Conservation (phyloP, 1,140 invertebrate genomes). For the Heliconius nattereri region DNA sequence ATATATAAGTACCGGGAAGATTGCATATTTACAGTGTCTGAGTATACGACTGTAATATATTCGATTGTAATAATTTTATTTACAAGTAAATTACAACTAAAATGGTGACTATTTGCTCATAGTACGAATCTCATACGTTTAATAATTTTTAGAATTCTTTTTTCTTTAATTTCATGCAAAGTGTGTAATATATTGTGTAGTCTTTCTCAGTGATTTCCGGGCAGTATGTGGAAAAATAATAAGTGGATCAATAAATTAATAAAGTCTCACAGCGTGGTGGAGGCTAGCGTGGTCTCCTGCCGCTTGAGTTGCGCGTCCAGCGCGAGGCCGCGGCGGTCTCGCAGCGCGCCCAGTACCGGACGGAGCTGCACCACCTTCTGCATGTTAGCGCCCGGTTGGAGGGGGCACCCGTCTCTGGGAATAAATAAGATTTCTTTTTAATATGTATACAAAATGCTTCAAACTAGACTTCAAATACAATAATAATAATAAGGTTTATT, state of each 20-base stretch:
- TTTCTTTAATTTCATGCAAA: too few relatives aligned
- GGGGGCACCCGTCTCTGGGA: conserved; percentile 93
- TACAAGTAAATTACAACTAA: too few relatives aligned
- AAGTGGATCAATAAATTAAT: not conserved
- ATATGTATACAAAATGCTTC: too few relatives aligned
- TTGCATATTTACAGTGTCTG: too few relatives aligned
- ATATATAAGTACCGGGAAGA: too few relatives aligned
- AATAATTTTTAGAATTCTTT: too few relatives aligned
- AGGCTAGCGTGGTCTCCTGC: conserved; percentile 95
- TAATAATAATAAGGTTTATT: too few relatives aligned
- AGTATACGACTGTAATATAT: too few relatives aligned
- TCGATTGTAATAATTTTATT: too few relatives aligned
- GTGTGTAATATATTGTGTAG: not conserved
- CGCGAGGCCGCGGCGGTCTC: conserved; percentile 95
- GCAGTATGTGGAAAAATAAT: not conserved
- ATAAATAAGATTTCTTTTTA: too few relatives aligned
- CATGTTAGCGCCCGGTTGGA: conserved; percentile 95
- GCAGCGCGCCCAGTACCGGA: conserved; percentile 90
- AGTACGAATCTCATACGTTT: too few relatives aligned
- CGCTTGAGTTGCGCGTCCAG: conserved; percentile 96
- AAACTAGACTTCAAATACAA: not conserved
- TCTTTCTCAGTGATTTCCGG: not conserved
- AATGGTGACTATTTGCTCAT: too few relatives aligned
- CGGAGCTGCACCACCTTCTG: conserved; percentile 95
- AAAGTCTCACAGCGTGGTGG: conserved; percentile 92